phyloP scores from a whole-genome alignment of 2,113 vertebrate species.

The Protomyctophum bolini region DNA sequence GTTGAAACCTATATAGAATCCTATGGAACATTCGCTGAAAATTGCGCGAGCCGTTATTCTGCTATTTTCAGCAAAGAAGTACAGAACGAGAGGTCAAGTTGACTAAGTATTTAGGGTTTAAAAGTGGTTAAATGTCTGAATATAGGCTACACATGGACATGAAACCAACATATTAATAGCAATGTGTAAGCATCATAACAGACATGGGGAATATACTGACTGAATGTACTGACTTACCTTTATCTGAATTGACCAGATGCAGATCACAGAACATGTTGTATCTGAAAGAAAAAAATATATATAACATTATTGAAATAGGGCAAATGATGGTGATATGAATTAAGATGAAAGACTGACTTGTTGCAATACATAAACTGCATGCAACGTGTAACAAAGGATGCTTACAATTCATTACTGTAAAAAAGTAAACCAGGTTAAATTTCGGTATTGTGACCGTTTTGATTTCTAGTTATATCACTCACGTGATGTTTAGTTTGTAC shows the following conservation, averaged over 20 bases:
- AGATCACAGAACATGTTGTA: conserved; percentile 45
- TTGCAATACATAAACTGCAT: conserved; percentile 56
- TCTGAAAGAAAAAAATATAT: conserved; percentile 55
- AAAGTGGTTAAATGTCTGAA: too few species aligned
- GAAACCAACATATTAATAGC: too few species aligned
- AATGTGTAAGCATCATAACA: not conserved
- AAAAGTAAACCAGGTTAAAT: conserved; percentile 97
- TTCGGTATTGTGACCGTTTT: conserved; percentile 80
- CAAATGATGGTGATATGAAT: not conserved
- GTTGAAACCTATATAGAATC: too few species aligned
- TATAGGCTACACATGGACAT: too few species aligned
- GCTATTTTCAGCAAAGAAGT: too few species aligned
- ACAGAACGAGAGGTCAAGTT: too few species aligned
- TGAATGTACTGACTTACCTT: conserved; percentile 62
- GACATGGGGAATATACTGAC: conserved; percentile 2
- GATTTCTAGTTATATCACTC: conserved; percentile 85
- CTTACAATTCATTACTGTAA: conserved; percentile 85
- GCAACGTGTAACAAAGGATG: conserved; percentile 51
- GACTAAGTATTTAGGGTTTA: too few species aligned
- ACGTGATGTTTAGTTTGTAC: conserved; percentile 86
- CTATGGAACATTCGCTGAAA: too few species aligned
- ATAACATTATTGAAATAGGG: conserved; percentile 36
- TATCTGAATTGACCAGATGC: conserved; percentile 39
- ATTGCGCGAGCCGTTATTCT: too few species aligned
- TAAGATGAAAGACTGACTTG: conserved; percentile 5